Evolutionary conservation across 1,140 invertebrate species (phyloP), one percentile per base, ranked within the genome.

Genomic region (Marisa cornuarietis): DNA sequence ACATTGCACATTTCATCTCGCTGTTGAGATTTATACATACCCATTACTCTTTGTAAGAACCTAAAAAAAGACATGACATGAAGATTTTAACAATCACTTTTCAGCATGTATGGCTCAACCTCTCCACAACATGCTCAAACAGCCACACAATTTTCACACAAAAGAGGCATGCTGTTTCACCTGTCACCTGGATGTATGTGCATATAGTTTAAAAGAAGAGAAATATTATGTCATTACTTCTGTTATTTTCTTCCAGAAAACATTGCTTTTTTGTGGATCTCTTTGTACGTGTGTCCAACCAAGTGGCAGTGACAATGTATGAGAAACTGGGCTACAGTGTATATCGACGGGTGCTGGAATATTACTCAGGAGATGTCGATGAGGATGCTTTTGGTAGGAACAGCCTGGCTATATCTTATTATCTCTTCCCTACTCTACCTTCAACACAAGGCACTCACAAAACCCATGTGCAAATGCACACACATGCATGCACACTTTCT

Each of bases 281-380:
- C 20, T 99, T 99, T 94, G 98, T 99, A 13, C 93, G 98, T 86
- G 97, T 99, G 0, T 99, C 97, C 85, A 99, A 99, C 90, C 95
- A 95, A 90, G 96, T 98, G 49, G 98, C 98, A 5, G 98, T 99
- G 63, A 96, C 96, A 85, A 99, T 99, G 97, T 99, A 99, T 90
- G 95, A 95, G 84, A 95, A 95, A 90, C 91, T 99, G 65, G 98
- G 97, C n/a, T 99, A 99, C 90, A 88, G 81, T 52, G 96, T 99
- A 1, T 99, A 99, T 90, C 92, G 98, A 81, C 96, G 96, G 68
- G 97, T 99, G 72, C 92, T 99, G 73, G 97, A 99, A 92, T 99
- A 99, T 93, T 99, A 99, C 90, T 89, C 89, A 69, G 90, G 90
- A 49, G 90, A 90, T 26, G 96, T 96, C 51, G 98, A 99, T 92